A percentile compares a stretch with the other conserved stretches of the same genome.
phyloP scores from a whole-genome alignment of 2,797 vertebrate species.

The Tiaroga cobitis region DNA sequence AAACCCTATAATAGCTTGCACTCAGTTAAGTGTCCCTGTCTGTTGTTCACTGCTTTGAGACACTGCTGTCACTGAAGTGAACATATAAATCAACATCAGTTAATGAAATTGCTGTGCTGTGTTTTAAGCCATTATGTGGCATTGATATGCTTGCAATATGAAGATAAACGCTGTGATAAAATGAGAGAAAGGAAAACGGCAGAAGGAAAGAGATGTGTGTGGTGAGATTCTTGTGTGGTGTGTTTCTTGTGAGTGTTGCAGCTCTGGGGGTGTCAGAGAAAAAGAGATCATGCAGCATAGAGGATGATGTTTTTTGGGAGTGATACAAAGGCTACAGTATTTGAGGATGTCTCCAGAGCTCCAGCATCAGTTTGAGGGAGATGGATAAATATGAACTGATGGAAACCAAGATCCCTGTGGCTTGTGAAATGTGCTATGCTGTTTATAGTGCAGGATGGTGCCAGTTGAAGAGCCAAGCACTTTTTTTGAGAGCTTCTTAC shows the following conservation, averaged over 20 bases:
- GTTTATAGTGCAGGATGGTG: slow-evolving; percentile 67
- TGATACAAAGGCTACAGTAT: slow-evolving; percentile 62
- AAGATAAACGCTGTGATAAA: slow-evolving; percentile 16
- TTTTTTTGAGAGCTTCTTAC: slow-evolving; percentile 10
- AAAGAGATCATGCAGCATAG: slow-evolving; percentile 53
- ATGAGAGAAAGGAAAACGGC: slow-evolving; percentile 53
- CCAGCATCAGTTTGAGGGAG: slow-evolving; percentile 65
- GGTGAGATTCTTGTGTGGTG: slow-evolving; percentile 34
- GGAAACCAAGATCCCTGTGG: slow-evolving; percentile 67
- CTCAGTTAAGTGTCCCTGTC: background rate
- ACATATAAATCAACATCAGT: slow-evolving; percentile 27
- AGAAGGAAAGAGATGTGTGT: slow-evolving; percentile 48
- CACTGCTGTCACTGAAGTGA: background rate
- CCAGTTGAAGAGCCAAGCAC: slow-evolving; percentile 59
- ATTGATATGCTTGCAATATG: slow-evolving; percentile 10
- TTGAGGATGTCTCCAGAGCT: slow-evolving; percentile 60
- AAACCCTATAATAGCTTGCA: background rate
- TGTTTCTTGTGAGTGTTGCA: slow-evolving; percentile 1
- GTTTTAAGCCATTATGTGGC: slow-evolving; percentile 6
- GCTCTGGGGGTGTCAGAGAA: slow-evolving; percentile 42
- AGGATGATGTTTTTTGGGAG: slow-evolving; percentile 61
- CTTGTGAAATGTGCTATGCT: slow-evolving; percentile 56
- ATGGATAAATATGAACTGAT: slow-evolving; percentile 76
- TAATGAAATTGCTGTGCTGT: slow-evolving; percentile 13
- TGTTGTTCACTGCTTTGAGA: background rate